These are phyloP conservation scores for Chrysoperla carnea DNA, from an alignment of 1,140 invertebrate species.

Conservation along the genomic window DNA sequence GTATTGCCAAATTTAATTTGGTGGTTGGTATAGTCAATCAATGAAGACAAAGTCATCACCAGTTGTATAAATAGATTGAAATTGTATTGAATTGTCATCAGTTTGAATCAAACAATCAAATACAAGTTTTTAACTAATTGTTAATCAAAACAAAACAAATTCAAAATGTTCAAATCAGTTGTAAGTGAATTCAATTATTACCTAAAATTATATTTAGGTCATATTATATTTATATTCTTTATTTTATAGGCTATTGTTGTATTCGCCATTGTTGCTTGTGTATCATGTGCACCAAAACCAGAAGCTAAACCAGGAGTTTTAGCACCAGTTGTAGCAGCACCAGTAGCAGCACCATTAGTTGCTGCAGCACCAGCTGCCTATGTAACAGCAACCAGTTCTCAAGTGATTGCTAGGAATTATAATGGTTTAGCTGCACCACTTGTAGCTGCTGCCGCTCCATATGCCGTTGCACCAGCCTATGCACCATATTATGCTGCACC, in stretches of 20 bases:
- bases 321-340: slow-evolving; percentile 26
- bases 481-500: slow-evolving; percentile 7
- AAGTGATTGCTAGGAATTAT: slow-evolving; percentile 34
- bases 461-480: slow-evolving; percentile 18
- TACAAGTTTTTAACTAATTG: no score
- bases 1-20: no score
- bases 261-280: not conserved
- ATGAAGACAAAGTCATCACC: no score
- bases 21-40: no score
- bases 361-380: slow-evolving; percentile 22
- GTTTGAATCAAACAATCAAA: no score
- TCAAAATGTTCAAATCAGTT: slow-evolving; percentile 23
- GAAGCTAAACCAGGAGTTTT: slow-evolving; percentile 9
- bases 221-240: not conserved
- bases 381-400: slow-evolving; percentile 34
- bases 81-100: no score
- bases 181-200: slow-evolving; percentile 10
- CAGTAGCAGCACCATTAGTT: slow-evolving; percentile 15
- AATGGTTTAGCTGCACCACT: slow-evolving; percentile 19
- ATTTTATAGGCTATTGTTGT: not conserved
- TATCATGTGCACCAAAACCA: slow-evolving; percentile 7
- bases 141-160: no score
- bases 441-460: slow-evolving; percentile 4
- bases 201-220: no score
- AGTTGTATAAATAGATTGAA: no score